Evolutionary conservation across 2,797 vertebrate species (phyloP).

Genomic region (Manis crassicaudata): DNA sequence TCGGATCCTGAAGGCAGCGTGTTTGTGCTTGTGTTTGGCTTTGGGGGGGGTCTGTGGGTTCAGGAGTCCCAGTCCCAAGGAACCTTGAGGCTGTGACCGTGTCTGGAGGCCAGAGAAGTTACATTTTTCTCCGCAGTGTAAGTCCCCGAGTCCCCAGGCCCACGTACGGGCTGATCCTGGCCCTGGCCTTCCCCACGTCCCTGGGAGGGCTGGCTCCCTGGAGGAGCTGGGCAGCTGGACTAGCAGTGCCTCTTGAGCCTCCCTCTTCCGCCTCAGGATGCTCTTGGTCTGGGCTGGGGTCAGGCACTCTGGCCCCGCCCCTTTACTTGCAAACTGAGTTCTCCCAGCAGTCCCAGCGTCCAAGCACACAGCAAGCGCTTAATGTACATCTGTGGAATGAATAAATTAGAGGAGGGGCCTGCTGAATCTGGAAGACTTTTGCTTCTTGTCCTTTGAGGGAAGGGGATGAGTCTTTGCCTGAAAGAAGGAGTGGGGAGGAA

Average conservation of each 20-base stretch:
- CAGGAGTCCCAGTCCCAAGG: neutral
- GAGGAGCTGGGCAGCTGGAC: neutral
- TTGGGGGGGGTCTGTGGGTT: neutral
- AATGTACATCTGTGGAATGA: neutral
- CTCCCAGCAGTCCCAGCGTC: neutral
- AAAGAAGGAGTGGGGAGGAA: neutral
- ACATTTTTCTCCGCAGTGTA: neutral
- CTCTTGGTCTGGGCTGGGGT: neutral
- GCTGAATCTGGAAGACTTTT: slow-evolving; percentile 7
- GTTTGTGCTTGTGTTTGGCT: neutral
- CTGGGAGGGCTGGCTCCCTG: neutral
- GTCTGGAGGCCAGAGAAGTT: neutral
- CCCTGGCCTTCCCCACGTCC: neutral
- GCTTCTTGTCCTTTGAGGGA: neutral
- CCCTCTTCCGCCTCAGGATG: neutral
- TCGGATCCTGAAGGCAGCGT: slow-evolving; percentile 55
- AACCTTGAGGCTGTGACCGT: neutral
- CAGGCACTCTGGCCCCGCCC: neutral
- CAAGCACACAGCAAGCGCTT: neutral
- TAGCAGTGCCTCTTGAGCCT: neutral
- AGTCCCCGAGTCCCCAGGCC: neutral
- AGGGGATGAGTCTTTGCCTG: neutral
- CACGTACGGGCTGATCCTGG: neutral
- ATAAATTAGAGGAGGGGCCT: neutral
- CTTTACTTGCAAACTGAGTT: neutral